Evolutionary conservation across 2,888 invertebrate species (phyloP).

Genomic region (Euproctis similis): DNA sequence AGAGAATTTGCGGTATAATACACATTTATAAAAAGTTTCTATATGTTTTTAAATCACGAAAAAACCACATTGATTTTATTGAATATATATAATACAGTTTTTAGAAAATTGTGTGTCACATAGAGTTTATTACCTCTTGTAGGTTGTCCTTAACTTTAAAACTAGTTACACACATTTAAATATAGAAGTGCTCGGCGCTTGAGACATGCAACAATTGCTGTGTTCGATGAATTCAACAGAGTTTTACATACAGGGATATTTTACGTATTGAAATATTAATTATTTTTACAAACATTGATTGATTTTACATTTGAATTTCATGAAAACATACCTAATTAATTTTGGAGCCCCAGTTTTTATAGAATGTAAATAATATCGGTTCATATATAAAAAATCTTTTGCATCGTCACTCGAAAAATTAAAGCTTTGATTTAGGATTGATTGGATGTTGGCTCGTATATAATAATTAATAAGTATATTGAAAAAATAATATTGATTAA

Average conservation of each 20-base stretch:
- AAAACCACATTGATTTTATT: too few relatives aligned
- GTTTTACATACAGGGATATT: constrained; percentile 74
- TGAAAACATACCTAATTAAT: constrained; percentile 23
- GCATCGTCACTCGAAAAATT: too few relatives aligned
- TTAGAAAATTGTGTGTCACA: too few relatives aligned
- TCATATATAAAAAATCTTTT: constrained; percentile 16
- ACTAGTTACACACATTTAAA: too few relatives aligned
- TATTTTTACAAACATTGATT: constrained; percentile 43
- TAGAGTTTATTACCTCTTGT: too few relatives aligned
- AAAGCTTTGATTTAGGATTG: constrained; percentile 74
- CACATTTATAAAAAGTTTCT: too few relatives aligned
- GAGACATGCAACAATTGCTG: constrained; percentile 50
- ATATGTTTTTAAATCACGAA: too few relatives aligned
- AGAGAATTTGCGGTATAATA: too few relatives aligned
- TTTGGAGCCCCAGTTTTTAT: constrained; percentile 25
- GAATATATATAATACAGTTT: too few relatives aligned
- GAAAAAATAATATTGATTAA: constrained; percentile 25
- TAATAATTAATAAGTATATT: constrained; percentile 44
- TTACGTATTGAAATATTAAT: constrained; percentile 55
- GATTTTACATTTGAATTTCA: constrained; percentile 34
- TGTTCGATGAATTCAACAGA: constrained; percentile 72
- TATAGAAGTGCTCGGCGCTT: constrained; percentile 39
- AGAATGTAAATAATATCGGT: constrained; percentile 17
- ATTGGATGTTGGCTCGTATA: constrained; percentile 62
- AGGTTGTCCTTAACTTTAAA: too few relatives aligned